These are phyloP conservation scores for Leptopilina boulardi DNA, from an alignment of 1,140 invertebrate genomes.

Conservation along the genomic window DNA sequence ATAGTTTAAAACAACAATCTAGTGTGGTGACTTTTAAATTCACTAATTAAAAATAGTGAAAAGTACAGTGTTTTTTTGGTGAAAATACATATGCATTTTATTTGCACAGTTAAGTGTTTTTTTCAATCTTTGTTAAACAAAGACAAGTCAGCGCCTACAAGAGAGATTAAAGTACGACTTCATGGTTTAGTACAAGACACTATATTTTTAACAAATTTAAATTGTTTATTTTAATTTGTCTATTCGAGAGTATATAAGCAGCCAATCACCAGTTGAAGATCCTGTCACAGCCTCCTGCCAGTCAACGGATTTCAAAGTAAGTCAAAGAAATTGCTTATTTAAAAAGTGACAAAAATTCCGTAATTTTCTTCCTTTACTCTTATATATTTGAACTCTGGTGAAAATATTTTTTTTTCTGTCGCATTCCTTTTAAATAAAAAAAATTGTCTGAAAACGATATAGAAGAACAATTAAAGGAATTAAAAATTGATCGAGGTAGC, in stretches of 20 bases:
- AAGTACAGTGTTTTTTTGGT: not conserved
- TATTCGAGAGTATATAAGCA: not conserved
- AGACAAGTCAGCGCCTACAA: not conserved
- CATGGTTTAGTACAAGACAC: no score
- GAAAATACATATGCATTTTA: not conserved
- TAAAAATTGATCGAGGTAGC: not conserved
- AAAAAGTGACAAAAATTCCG: not conserved
- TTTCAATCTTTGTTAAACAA: no score
- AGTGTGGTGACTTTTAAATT: not conserved
- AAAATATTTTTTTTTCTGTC: not conserved
- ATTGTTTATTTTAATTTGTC: no score
- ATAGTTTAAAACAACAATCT: no score
- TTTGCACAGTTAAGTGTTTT: no score
- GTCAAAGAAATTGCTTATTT: not conserved
- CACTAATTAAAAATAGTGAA: not conserved
- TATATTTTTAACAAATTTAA: not conserved
- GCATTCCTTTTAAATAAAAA: no score
- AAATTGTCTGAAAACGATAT: no score
- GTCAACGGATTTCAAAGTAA: not conserved
- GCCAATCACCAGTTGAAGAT: no score
- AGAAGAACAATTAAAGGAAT: not conserved
- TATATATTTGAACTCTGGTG: not conserved
- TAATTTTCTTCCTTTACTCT: not conserved
- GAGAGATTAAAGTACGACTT: not conserved
- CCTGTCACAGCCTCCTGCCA: no score